Evolutionary conservation across 2,888 invertebrate species (phyloP).

Genomic region (Oscheius sp.): DNA sequence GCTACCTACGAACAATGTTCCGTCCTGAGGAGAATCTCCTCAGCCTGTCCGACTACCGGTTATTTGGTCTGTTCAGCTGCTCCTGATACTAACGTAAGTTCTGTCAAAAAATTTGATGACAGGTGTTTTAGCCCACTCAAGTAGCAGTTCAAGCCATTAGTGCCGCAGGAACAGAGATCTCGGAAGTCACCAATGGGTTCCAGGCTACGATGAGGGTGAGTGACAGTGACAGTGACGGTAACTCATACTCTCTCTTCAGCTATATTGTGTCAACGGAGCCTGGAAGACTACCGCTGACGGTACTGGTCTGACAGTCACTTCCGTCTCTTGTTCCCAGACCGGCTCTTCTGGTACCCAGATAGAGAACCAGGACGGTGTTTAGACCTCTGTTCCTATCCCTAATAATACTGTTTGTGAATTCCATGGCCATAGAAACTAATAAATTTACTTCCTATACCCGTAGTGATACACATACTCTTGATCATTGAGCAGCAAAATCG

Average conservation of each 20-base stretch:
- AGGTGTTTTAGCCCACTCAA: slow-evolving; percentile 22
- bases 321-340: slow-evolving; percentile 34
- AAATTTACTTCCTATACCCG: no score
- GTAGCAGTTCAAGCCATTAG: slow-evolving; percentile 33
- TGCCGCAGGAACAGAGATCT: neutral
- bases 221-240: neutral
- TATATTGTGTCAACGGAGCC: slow-evolving; percentile 33
- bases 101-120: neutral
- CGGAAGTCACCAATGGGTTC: neutral
- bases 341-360: slow-evolving; percentile 26
- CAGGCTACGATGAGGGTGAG: slow-evolving; percentile 29
- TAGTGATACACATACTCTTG: neutral
- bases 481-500: slow-evolving; percentile 15
- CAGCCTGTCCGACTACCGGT: slow-evolving; percentile 16
- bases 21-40: slow-evolving; percentile 15
- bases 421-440: no score
- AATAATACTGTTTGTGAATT: no score
- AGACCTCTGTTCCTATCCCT: neutral
- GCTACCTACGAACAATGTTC: slow-evolving; percentile 23
- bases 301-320: slow-evolving; percentile 6
- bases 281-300: slow-evolving; percentile 28
- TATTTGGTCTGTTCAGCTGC: slow-evolving; percentile 29
- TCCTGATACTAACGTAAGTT: slow-evolving; percentile 29
- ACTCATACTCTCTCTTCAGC: slow-evolving; percentile 6
- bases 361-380: slow-evolving; percentile 19